Evolutionary conservation across 1,140 invertebrate genomes (phyloP), one percentile per base, ranked within the genome.

Genomic region (Hestina assimilis): DNA sequence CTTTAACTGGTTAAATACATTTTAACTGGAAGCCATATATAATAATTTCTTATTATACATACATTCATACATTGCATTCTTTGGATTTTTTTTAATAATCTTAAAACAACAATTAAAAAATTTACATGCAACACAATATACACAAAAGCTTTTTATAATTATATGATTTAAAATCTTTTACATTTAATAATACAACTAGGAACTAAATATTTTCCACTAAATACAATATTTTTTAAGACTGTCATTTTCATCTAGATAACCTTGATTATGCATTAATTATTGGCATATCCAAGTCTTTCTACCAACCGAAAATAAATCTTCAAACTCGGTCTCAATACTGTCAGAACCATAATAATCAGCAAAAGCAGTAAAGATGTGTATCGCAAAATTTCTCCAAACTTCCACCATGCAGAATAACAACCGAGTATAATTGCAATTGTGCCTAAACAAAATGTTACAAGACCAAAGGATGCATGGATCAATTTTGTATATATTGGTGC

Each of bases 401-500:
- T 40, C 78, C 78, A 89, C 89, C 89, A 89, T 0, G 48, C 41
- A 1, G 86, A 87, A 50, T 83, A 89, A 14, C 73, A 69, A 4
- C 76, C 84, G 12, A 89, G 57, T 41, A 81, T 73, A 41, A 89
- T 89, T 5, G 83, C 72, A 9, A 84, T 72, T 5, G 82, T 61
- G 12, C 87, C 89, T 21, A 89, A 59, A 9, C 69, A 59, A 60
- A 87, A 85, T n/a, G 87, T 89, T 7, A 85, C 11, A 2, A 89
- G 43, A 40, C 89, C 89, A 20, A 79, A 60, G 23, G 66, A 71
- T 19, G 81, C 79, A 73, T 89, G 89, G 17, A 89, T 35, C 0
- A 89, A 51, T 67, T 89, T 89, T 17, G 78, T 87, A 48, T 85
- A 89, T 33, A 89, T 79, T 11, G 89, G 86, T 17, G 89, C 74